Conservation (phyloP, 2,888 invertebrate genomes). For the Lissonota sp. region DNA sequence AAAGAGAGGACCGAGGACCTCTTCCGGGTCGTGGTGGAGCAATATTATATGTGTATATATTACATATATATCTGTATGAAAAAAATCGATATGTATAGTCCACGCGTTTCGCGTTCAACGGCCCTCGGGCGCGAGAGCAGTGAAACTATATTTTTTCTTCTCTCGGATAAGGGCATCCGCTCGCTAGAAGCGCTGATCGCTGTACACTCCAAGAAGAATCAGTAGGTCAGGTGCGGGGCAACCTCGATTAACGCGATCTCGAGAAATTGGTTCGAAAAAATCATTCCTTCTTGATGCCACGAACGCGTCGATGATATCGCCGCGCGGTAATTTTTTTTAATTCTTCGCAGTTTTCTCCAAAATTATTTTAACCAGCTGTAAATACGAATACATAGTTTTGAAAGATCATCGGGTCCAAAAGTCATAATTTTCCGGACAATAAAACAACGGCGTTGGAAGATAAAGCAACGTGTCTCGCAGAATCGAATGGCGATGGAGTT, state of each 20-base stretch:
- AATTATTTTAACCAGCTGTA: no score
- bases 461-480: no score
- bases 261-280: no score
- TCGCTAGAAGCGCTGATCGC: conserved; percentile 17
- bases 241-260: conserved; percentile 12
- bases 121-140: conserved; percentile 59
- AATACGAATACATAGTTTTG: no score
- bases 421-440: no score
- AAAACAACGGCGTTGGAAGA: no score
- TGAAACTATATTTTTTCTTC: conserved; percentile 47
- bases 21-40: conserved; percentile 43
- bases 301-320: no score
- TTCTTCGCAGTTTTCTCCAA: no score
- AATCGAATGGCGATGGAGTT: no score
- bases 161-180: conserved; percentile 48
- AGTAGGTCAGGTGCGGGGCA: conserved; percentile 48
- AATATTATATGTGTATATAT: conserved; percentile 15
- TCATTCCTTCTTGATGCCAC: no score
- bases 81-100: background rate
- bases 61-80: conserved; percentile 13
- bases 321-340: no score
- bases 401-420: no score
- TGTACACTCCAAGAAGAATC: conserved; percentile 28
- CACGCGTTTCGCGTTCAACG: conserved; percentile 66
- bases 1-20: conserved; percentile 50